Evolutionary conservation across 1,140 invertebrate species (phyloP).

Genomic region (Tetramorium simillimum): DNA sequence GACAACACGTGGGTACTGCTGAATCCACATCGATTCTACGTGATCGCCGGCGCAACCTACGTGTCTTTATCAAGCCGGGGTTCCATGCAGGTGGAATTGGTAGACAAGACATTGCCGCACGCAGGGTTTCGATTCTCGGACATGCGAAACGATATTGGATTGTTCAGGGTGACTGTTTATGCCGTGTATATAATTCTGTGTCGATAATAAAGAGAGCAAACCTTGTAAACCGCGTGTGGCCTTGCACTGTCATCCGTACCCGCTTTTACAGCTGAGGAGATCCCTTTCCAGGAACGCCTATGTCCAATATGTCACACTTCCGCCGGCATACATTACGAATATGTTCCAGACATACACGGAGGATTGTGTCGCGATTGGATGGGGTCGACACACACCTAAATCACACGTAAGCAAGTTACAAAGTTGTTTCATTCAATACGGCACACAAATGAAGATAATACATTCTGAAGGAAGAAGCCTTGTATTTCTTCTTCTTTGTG

Average conservation of each 20-base stretch:
- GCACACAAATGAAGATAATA: neutral
- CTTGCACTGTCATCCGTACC: neutral
- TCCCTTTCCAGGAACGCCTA: constrained; percentile 45
- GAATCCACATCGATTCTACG: constrained; percentile 73
- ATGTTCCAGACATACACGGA: constrained; percentile 64
- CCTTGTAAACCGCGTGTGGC: constrained; percentile 28
- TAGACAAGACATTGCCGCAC: constrained; percentile 78
- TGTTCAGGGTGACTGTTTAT: constrained; percentile 77
- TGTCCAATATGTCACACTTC: constrained; percentile 54
- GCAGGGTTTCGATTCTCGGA: constrained; percentile 71
- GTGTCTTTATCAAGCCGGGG: constrained; percentile 71
- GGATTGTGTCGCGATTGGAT: constrained; percentile 71
- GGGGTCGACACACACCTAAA: constrained; percentile 71
- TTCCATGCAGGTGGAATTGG: constrained; percentile 74
- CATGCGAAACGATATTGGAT: constrained; percentile 80
- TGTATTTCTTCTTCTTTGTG: neutral
- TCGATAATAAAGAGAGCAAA: constrained; percentile 67
- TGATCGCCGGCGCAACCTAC: constrained; percentile 76
- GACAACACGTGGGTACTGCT: constrained; percentile 68
- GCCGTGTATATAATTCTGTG: constrained; percentile 69
- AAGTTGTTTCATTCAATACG: constrained; percentile 19
- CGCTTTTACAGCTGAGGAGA: constrained; percentile 40
- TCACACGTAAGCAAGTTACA: constrained; percentile 34
- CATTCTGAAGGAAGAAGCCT: neutral
- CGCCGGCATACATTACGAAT: constrained; percentile 41